phyloP scores from a whole-genome alignment of 2,888 invertebrate genomes.

The Himalopsyche kuldschensis region DNA sequence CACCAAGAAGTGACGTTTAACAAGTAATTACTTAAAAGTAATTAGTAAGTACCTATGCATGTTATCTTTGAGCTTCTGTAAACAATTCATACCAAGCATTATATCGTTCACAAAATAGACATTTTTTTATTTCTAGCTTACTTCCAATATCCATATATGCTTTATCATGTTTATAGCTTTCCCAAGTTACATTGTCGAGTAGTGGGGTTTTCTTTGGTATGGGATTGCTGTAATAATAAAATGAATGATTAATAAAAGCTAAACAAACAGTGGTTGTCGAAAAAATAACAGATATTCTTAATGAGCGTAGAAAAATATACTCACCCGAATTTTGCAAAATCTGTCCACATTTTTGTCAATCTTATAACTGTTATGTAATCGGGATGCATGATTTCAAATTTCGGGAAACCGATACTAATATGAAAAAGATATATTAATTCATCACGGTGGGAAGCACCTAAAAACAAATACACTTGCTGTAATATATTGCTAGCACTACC shows the following conservation, averaged over 20 bases:
- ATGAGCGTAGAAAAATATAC: not conserved
- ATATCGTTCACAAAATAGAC: conserved; percentile 19
- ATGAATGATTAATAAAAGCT: not conserved
- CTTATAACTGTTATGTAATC: conserved; percentile 16
- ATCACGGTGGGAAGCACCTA: conserved; percentile 20
- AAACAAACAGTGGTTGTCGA: not conserved
- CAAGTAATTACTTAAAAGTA: too few relatives aligned
- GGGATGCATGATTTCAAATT: not conserved
- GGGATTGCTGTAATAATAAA: conserved; percentile 16
- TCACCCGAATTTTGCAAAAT: conserved; percentile 24
- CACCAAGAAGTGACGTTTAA: too few relatives aligned
- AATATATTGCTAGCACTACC: too few relatives aligned
- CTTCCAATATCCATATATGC: conserved; percentile 12
- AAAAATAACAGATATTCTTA: not conserved
- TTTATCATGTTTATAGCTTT: not conserved
- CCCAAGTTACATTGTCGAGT: conserved; percentile 3
- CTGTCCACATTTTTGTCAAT: conserved; percentile 17
- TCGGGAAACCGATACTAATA: conserved; percentile 4
- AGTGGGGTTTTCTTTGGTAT: not conserved
- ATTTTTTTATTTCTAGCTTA: not conserved
- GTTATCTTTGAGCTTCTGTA: not conserved
- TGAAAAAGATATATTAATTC: conserved; percentile 18
- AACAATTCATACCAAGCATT: conserved; percentile 12
- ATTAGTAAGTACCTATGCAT: not conserved
- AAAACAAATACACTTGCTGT: not conserved